Percentiles rank a stretch among this genome's conserved stretches.
phyloP scores from a whole-genome alignment of 2,797 vertebrate species.

The Scolopax rusticola region DNA sequence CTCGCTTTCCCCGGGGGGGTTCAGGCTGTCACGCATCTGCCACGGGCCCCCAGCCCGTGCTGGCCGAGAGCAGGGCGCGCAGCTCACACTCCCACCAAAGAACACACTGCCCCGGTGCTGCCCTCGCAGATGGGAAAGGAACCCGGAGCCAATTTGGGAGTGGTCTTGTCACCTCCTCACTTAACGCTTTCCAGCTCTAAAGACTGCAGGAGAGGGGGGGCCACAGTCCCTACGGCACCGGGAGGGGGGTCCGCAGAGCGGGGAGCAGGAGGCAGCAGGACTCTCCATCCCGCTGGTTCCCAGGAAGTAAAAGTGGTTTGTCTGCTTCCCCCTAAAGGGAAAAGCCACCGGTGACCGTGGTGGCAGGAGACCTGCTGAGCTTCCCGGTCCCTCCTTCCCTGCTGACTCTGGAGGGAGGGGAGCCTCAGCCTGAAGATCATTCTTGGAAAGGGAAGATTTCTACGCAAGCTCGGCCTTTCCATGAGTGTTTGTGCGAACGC shows the following conservation, averaged over 20 bases:
- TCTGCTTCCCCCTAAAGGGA: not conserved
- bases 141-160: not conserved
- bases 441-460: slow-evolving; percentile 15
- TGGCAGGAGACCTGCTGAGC: not conserved
- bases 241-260: not conserved
- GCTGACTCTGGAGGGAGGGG: not conserved
- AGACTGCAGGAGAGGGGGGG: not conserved
- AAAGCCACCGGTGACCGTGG: rapidly evolving
- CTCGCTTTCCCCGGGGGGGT: not conserved
- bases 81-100: not conserved
- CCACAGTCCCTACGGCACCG: rapidly evolving
- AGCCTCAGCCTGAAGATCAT: not conserved
- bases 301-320: not conserved
- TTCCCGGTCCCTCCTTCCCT: not conserved
- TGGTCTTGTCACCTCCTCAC: not conserved
- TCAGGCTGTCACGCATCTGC: not conserved
- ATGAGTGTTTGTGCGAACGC: not conserved
- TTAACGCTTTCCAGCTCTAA: not conserved
- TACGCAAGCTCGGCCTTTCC: not conserved
- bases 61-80: not conserved
- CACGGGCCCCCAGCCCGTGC: not conserved
- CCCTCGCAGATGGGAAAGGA: not conserved
- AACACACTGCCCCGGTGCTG: not conserved
- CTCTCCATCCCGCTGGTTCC: not conserved
- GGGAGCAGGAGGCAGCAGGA: rapidly evolving